Conservation (phyloP, 2,888 invertebrate genomes). For the Drosophila aldrichi region DNA sequence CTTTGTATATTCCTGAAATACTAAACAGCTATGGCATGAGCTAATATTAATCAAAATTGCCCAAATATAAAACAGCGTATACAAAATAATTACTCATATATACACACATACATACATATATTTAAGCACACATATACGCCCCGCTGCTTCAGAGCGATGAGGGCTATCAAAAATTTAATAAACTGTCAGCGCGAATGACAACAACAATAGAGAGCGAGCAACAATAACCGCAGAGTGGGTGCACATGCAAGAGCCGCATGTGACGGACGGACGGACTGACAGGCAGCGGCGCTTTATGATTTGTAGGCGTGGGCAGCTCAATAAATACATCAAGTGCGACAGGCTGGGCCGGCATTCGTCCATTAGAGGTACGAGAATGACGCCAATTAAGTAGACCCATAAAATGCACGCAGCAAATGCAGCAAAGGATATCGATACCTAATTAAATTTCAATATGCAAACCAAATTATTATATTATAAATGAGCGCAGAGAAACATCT, state of each 20-base stretch:
- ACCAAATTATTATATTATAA: conserved; percentile 40
- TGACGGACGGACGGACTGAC: conserved; percentile 53
- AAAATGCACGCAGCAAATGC: conserved; percentile 27
- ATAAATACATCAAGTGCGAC: conserved; percentile 61
- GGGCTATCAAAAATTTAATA: conserved; percentile 70
- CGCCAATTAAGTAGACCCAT: conserved; percentile 28
- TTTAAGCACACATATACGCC: neutral
- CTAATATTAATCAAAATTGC: conserved; percentile 63
- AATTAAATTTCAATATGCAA: conserved; percentile 64
- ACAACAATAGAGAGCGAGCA: conserved; percentile 25
- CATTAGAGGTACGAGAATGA: conserved; percentile 32
- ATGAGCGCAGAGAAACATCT: conserved; percentile 13
- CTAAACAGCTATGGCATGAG: neutral
- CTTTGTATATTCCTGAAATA: neutral
- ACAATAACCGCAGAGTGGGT: conserved; percentile 23
- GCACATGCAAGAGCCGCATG: conserved; percentile 37
- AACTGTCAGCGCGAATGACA: conserved; percentile 59
- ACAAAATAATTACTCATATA: conserved; percentile 6
- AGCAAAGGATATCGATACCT: conserved; percentile 42
- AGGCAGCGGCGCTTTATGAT: conserved; percentile 60
- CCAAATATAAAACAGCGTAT: conserved; percentile 36
- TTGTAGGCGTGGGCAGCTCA: conserved; percentile 43
- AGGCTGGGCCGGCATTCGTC: conserved; percentile 25
- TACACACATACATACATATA: neutral
- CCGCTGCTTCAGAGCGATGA: conserved; percentile 49